A percentile compares a stretch with the other conserved stretches of the same genome.
phyloP scores from a whole-genome alignment of 2,113 vertebrate genomes.

The Geococcyx californianus region DNA sequence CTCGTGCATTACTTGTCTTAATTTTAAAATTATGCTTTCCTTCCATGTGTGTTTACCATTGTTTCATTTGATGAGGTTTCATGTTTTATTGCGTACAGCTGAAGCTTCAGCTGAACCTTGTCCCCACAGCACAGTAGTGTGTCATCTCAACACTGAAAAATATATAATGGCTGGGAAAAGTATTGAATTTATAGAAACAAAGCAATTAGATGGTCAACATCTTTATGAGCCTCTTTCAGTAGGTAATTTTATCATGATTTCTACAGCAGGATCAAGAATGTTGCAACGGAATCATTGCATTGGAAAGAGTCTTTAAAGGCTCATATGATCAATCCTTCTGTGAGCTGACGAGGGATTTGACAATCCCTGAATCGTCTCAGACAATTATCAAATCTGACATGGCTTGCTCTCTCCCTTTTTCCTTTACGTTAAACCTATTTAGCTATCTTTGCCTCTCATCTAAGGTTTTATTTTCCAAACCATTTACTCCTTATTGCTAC shows the following conservation, averaged over 20 bases:
- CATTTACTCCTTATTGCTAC: not conserved
- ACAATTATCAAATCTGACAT: not conserved
- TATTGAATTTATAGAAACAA: not conserved
- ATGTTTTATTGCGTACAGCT: not conserved
- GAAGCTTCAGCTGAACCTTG: not conserved
- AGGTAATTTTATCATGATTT: not conserved
- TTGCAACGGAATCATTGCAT: not conserved
- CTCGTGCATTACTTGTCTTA: not conserved
- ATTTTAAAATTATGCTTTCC: not conserved
- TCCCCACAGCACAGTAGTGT: not conserved
- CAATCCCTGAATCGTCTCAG: not conserved
- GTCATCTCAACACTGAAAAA: no score
- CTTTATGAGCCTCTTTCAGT: not conserved
- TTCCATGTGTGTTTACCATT: not conserved
- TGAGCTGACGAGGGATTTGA: not conserved
- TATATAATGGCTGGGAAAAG: accelerated
- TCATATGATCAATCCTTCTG: not conserved
- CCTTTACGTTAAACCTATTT: not conserved
- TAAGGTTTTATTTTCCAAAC: not conserved
- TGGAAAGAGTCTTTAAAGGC: not conserved
- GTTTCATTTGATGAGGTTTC: not conserved
- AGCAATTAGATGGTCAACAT: not conserved
- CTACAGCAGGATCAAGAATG: not conserved
- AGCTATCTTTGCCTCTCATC: not conserved
- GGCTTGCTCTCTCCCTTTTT: not conserved